Evolutionary conservation across 2,113 vertebrate genomes (phyloP).

Genomic region (Eolophus roseicapilla): DNA sequence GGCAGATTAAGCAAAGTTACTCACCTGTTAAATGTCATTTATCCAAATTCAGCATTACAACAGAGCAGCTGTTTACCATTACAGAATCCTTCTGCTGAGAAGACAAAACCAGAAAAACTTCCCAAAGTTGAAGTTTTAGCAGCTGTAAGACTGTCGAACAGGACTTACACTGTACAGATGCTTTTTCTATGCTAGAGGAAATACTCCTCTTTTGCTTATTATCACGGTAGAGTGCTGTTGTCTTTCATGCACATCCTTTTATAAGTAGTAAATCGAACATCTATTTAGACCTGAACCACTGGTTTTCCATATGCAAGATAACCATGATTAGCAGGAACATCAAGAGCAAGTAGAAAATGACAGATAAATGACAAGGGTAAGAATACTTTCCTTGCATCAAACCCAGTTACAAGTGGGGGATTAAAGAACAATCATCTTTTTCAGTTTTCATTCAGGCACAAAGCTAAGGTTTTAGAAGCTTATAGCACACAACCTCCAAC

Average conservation of each 20-base stretch:
- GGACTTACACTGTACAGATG: neutral
- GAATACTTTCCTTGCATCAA: neutral
- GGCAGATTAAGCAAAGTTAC: neutral
- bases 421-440: neutral
- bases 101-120: neutral
- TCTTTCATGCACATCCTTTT: neutral
- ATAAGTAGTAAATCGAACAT: neutral
- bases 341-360: neutral
- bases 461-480: neutral
- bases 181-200: neutral
- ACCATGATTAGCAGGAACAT: neutral
- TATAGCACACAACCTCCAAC: too few species aligned
- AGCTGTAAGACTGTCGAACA: neutral
- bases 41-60: neutral
- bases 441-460: neutral
- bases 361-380: neutral
- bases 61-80: neutral
- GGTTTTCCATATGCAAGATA: neutral
- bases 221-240: neutral
- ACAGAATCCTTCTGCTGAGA: neutral
- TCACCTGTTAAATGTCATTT: neutral
- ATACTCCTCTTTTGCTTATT: neutral
- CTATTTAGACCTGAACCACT: neutral
- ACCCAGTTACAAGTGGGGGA: neutral
- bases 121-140: neutral